Evolutionary conservation across 2,113 vertebrate genomes (phyloP), one percentile per base, ranked within the genome.

Genomic region (Gymnarchus niloticus): DNA sequence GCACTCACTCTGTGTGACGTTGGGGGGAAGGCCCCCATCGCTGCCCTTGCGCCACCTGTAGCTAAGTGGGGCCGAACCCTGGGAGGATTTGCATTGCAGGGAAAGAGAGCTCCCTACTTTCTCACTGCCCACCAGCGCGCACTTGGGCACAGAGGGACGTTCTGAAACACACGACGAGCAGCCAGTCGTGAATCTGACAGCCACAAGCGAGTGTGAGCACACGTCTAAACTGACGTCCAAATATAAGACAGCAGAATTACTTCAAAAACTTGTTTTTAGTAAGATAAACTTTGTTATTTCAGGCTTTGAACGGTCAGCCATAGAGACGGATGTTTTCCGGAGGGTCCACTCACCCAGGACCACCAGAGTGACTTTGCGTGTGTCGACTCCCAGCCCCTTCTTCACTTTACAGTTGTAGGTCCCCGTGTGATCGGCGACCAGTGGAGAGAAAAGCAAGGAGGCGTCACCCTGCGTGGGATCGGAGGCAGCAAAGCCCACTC

Each of bases 351-450:
- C 91, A 99, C 97, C 96, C 94, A 96, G 90, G 6, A 98, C 96
- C 0, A 94, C 92, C 87, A 99, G 91, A 0, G 95, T 93, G 88
- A 97, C 92, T 85, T 95, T 96, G 17, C 89, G 92, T 51, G 90
- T 94, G 81, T 96, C 96, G 87, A 95, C 94, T 19, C 94, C 95
- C 0, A 97, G 97, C 46, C 95, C 92, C 85, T 97, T 98, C 93
- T 96, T 97, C 85, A 99, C 97, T 57, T 95, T 95, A 86, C 97
- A 98, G 90, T 97, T 96, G 56, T 96, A 99, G 23, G 95, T 97
- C 3, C 95, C 96, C 0, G 93, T 95, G 81, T 98, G 95, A 0
- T 89, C 89, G 0, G 91, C 86, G 1, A 93, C 92, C 85, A 97
- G 92, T 33, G 92, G 89, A 0, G 93, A 85, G 33, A 99, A 92